phyloP scores from a whole-genome alignment of 1,140 invertebrate species.

The Bombus fervidus region DNA sequence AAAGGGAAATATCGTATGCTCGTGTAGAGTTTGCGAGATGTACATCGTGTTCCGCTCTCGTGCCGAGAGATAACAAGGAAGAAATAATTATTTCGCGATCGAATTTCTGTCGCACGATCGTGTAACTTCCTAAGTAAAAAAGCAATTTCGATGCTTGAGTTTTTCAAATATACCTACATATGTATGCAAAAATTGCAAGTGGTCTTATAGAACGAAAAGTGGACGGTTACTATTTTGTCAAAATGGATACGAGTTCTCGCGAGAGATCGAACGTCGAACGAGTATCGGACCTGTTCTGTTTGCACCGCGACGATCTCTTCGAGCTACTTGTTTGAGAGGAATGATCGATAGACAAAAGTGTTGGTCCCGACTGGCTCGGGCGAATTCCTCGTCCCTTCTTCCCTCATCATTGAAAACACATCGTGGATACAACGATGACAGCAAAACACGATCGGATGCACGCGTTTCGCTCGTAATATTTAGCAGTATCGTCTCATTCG shows the following conservation, averaged over 20 bases:
- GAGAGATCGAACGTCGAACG: too few species aligned
- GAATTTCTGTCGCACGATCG: background rate
- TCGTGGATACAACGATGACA: background rate
- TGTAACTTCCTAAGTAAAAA: background rate
- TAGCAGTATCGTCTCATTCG: constrained; percentile 37
- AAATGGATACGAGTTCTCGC: too few species aligned
- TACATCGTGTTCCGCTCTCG: background rate
- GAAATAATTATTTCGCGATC: background rate
- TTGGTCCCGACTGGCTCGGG: constrained; percentile 12
- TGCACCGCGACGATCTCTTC: background rate
- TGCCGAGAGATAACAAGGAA: background rate
- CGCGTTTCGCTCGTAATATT: constrained; percentile 42
- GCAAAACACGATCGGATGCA: background rate
- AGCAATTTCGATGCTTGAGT: background rate
- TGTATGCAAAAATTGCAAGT: too few species aligned
- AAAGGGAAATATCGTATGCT: too few species aligned
- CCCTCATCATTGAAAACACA: background rate
- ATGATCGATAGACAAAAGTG: background rate
- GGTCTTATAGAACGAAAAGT: too few species aligned
- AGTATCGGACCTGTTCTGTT: too few species aligned
- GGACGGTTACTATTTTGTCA: too few species aligned
- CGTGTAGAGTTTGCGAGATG: too few species aligned
- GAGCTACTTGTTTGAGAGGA: background rate
- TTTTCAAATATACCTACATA: background rate
- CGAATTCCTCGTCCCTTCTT: background rate